phyloP scores from a whole-genome alignment of 2,797 vertebrate species.

The Cuniculus paca region DNA sequence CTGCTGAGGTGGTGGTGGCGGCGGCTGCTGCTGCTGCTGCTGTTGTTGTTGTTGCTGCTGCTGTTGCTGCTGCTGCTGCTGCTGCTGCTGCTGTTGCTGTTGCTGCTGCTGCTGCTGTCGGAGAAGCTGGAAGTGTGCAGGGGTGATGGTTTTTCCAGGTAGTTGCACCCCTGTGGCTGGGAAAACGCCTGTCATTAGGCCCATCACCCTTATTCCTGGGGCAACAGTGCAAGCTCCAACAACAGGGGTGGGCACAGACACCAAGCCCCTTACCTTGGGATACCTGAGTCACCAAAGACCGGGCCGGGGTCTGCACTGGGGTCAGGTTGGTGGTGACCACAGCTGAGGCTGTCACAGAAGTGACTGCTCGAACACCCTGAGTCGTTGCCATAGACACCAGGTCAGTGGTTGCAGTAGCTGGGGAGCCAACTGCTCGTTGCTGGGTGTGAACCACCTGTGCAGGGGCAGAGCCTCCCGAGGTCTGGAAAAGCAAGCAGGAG shows the following conservation, averaged over 20 bases:
- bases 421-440: slow-evolving; percentile 88
- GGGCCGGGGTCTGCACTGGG: slow-evolving; percentile 89
- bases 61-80: slow-evolving; percentile 83
- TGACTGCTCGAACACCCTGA: slow-evolving; percentile 90
- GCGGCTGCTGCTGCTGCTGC: neutral
- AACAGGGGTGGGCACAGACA: neutral
- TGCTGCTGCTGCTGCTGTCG: slow-evolving; percentile 83
- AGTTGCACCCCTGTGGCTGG: slow-evolving; percentile 88
- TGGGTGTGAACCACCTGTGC: slow-evolving; percentile 91
- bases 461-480: slow-evolving; percentile 78
- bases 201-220: too few relatives aligned
- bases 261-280: slow-evolving; percentile 87
- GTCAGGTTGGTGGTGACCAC: slow-evolving; percentile 92
- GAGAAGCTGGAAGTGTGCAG: slow-evolving; percentile 89
- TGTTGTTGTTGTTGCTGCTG: slow-evolving; percentile 71
- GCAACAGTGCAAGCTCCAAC: neutral
- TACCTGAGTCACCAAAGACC: slow-evolving; percentile 91
- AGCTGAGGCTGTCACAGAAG: slow-evolving; percentile 90
- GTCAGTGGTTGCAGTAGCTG: slow-evolving; percentile 87
- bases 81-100: slow-evolving; percentile 86
- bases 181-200: neutral
- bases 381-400: slow-evolving; percentile 91
- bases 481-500: slow-evolving; percentile 81
- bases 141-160: slow-evolving; percentile 89
- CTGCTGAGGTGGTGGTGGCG: slow-evolving; percentile 56